phyloP scores from a whole-genome alignment of 2,888 invertebrate genomes.

The Heliothis peltigera region DNA sequence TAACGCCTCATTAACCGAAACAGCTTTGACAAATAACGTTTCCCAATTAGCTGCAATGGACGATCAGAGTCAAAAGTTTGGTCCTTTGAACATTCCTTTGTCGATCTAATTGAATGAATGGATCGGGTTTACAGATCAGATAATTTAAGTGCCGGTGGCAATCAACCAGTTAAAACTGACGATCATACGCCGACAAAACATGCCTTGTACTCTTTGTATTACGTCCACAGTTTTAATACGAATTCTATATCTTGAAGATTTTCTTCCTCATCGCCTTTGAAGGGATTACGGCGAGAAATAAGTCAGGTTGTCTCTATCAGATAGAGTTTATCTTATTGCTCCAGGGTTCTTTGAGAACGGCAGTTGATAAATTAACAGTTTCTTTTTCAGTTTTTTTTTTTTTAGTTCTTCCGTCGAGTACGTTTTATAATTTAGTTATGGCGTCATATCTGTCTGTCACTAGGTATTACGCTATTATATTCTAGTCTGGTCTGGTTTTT shows the following conservation, averaged over 20 bases:
- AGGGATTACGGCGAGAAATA: constrained; percentile 48
- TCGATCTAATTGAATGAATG: constrained; percentile 64
- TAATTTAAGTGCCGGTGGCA: constrained; percentile 59
- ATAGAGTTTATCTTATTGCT: constrained; percentile 52
- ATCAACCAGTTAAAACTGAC: constrained; percentile 58
- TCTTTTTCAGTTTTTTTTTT: constrained; percentile 12
- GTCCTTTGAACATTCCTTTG: constrained; percentile 65
- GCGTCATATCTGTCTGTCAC: neutral
- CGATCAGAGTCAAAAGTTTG: constrained; percentile 64
- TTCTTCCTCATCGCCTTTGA: constrained; percentile 46
- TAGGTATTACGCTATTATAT: neutral
- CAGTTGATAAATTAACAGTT: constrained; percentile 48
- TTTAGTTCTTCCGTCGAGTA: neutral
- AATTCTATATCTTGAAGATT: constrained; percentile 37
- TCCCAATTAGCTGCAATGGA: constrained; percentile 65
- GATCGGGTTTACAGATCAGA: constrained; percentile 61
- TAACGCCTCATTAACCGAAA: constrained; percentile 61
- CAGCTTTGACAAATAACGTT: constrained; percentile 66
- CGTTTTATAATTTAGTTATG: neutral
- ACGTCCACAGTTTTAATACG: constrained; percentile 29
- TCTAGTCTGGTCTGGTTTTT: neutral
- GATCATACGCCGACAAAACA: constrained; percentile 29
- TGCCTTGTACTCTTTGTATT: constrained; percentile 21
- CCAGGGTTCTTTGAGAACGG: constrained; percentile 43
- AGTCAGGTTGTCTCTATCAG: constrained; percentile 48